Conservation (phyloP, 2,888 invertebrate genomes). For the Chelonus formosanus region DNA sequence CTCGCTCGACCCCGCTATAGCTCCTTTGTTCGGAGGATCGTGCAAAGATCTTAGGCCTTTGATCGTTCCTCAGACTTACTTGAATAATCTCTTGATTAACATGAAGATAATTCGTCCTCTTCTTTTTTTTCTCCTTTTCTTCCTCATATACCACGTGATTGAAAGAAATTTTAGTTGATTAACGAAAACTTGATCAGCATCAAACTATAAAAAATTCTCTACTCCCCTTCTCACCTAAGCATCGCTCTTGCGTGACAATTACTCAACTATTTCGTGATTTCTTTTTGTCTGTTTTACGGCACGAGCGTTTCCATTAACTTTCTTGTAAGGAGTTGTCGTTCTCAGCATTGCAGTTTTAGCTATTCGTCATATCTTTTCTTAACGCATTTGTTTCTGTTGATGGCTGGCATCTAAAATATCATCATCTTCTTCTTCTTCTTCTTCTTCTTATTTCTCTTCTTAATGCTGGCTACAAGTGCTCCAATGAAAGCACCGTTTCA, state of each 20-base stretch:
- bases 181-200: neutral
- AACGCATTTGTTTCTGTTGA: too few species aligned
- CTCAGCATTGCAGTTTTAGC: neutral
- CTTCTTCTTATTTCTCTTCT: too few species aligned
- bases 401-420: too few species aligned
- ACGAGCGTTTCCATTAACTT: slow-evolving; percentile 27
- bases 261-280: slow-evolving; percentile 32
- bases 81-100: slow-evolving; percentile 8
- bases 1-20: slow-evolving; percentile 32
- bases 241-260: slow-evolving; percentile 31
- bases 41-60: slow-evolving; percentile 10
- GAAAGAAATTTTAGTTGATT: too few species aligned
- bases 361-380: slow-evolving; percentile 4
- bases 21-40: slow-evolving; percentile 41
- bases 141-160: too few species aligned
- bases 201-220: neutral
- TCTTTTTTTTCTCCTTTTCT: neutral
- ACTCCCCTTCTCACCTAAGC: slow-evolving; percentile 15
- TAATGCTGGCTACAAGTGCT: slow-evolving; percentile 16
- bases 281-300: slow-evolving; percentile 23
- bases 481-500: slow-evolving; percentile 45
- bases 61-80: slow-evolving; percentile 3
- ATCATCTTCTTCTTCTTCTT: too few species aligned
- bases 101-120: neutral
- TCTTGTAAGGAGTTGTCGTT: neutral